Percentiles rank a stretch among this genome's conserved stretches.
These are phyloP conservation scores for Dynastes grantii DNA, from an alignment of 2,888 invertebrate genomes.

Conservation along the genomic window DNA sequence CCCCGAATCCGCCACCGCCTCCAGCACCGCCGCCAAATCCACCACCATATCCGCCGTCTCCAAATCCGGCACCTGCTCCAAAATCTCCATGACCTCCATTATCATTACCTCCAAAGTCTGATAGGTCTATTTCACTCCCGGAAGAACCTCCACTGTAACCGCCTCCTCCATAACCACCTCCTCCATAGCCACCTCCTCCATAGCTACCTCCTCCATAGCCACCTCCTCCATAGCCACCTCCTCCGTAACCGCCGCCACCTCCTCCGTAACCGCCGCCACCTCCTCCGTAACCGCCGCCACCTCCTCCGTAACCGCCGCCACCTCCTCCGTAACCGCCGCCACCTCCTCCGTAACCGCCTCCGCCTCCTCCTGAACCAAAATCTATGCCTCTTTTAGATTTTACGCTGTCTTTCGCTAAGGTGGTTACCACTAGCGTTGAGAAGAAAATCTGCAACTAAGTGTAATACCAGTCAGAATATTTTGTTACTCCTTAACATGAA, in stretches of 20 bases:
- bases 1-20: slow-evolving; percentile 18
- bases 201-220: slow-evolving; percentile 10
- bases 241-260: slow-evolving; percentile 16
- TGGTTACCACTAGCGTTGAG: neutral
- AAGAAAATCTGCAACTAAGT: neutral
- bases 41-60: neutral
- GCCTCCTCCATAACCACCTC: slow-evolving; percentile 23
- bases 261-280: slow-evolving; percentile 33
- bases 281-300: slow-evolving; percentile 26
- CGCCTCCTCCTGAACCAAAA: slow-evolving; percentile 33
- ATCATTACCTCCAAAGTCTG: slow-evolving; percentile 13
- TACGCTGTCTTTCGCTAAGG: slow-evolving; percentile 4
- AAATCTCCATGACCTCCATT: slow-evolving; percentile 20
- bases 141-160: slow-evolving; percentile 18
- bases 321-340: neutral
- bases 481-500: no score
- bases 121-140: neutral
- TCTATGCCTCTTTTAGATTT: slow-evolving; percentile 34
- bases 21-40: slow-evolving; percentile 46
- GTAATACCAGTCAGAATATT: neutral
- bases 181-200: no score
- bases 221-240: slow-evolving; percentile 38
- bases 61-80: slow-evolving; percentile 15
- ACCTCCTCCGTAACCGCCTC: slow-evolving; percentile 8
- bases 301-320: neutral